Evolutionary conservation across 2,888 invertebrate species (phyloP), one percentile per base, ranked within the genome.

Genomic region (Agrilus cyanescens): DNA sequence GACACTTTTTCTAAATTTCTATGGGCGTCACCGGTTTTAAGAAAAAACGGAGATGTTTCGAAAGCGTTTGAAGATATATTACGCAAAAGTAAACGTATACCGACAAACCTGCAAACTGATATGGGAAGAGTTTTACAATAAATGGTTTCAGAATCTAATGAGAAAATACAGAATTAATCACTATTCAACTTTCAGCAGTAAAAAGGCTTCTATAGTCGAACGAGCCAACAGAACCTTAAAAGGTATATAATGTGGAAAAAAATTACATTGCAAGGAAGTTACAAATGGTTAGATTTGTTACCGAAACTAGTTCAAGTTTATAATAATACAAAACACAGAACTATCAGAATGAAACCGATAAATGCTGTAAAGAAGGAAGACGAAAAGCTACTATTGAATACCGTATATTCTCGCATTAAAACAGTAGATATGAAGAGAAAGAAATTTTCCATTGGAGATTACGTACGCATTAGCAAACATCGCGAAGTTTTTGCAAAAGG

Each of bases 1-100:
- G 62, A 65, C 52, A 47, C 51, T 15, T 63, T 64, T 51, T 62
- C 61, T 4, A 66, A 66, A 53, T 66, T 50, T 52, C 56, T 59
- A 4, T 66, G 60, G 60, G 55, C 54, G 20, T 43, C 51, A 37
- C 57, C 61, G 4, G 33, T 62, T 57, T 61, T 41, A 34, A 51
- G 37, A 33, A n/a, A n/a, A n/a, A n/a, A n/a, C n/a, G n/a, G n/a
- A n/a, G n/a, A n/a, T n/a, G n/a, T n/a, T n/a, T n/a, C n/a, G n/a
- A n/a, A n/a, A n/a, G n/a, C n/a, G n/a, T n/a, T n/a, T n/a, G n/a
- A n/a, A n/a, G n/a, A n/a, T n/a, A n/a, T n/a, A n/a, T n/a, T n/a
- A n/a, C n/a, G n/a, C n/a, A n/a, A n/a, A n/a, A n/a, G n/a, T n/a
- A n/a, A n/a, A n/a, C n/a, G n/a, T n/a, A n/a, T n/a, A n/a, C n/a